Percentiles rank a stretch among this genome's conserved stretches.
Evolutionary conservation across 2,113 vertebrate species (phyloP).

Genomic region (Uropsilus gracilis): DNA sequence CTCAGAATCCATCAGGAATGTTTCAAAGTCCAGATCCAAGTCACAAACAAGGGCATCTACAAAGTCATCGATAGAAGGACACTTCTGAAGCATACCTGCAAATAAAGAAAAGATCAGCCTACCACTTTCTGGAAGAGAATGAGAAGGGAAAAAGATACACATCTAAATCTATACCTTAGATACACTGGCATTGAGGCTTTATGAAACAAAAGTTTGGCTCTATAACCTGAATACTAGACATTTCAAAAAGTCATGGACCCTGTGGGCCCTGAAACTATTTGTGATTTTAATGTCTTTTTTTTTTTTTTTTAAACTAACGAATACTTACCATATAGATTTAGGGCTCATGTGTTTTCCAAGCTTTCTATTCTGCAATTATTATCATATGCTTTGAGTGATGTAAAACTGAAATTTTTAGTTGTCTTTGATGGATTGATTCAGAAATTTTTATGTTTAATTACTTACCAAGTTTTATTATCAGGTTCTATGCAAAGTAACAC

Average conservation of each 20-base stretch:
- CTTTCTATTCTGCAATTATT: neutral
- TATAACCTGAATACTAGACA: accelerated
- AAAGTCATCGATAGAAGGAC: conserved; percentile 93
- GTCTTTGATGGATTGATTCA: neutral
- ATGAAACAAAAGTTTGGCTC: neutral
- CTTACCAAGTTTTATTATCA: neutral
- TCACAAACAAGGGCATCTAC: conserved; percentile 96
- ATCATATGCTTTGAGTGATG: neutral
- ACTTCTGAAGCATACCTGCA: conserved; percentile 96
- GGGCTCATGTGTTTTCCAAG: neutral
- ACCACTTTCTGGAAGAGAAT: accelerated
- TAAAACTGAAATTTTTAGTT: neutral
- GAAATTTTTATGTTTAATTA: neutral
- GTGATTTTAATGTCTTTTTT: neutral
- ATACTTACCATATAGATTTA: neutral
- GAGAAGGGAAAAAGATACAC: too few species aligned
- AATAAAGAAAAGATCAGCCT: neutral
- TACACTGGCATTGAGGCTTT: neutral
- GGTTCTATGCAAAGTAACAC: neutral
- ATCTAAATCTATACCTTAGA: accelerated
- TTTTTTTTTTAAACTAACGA: neutral
- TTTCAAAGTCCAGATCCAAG: conserved; percentile 94
- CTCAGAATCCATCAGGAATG: conserved; percentile 94
- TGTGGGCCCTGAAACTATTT: neutral
- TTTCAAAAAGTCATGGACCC: neutral